phyloP scores from a whole-genome alignment of 2,797 vertebrate species.

The Rhinoraja longicauda region DNA sequence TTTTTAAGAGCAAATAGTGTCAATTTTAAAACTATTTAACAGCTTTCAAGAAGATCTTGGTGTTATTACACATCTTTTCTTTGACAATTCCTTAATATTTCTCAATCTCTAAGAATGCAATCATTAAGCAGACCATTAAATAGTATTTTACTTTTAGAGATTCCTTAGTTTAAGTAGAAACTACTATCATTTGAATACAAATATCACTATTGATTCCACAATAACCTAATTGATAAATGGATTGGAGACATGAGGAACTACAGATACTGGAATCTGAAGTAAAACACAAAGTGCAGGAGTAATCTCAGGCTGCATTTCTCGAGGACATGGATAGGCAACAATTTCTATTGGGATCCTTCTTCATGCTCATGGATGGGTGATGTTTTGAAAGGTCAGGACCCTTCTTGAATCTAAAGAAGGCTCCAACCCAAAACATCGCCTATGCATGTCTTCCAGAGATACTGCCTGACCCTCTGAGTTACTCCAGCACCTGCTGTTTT shows the following conservation, averaged over 20 bases:
- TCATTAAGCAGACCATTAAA: neutral
- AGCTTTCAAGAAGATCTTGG: neutral
- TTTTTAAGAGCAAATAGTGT: neutral
- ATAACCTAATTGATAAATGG: neutral
- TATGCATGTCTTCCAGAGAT: too few relatives aligned
- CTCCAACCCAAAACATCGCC: too few relatives aligned
- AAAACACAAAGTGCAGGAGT: too few relatives aligned
- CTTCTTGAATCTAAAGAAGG: too few relatives aligned
- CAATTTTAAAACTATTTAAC: neutral
- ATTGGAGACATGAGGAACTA: neutral
- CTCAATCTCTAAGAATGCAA: neutral
- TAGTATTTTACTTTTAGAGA: neutral
- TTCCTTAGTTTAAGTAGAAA: neutral
- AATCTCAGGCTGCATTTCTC: too few relatives aligned
- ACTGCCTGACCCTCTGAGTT: too few relatives aligned
- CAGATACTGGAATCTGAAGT: too few relatives aligned
- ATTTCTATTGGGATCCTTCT: too few relatives aligned
- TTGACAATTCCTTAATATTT: constrained; percentile 7
- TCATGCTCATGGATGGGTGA: too few relatives aligned
- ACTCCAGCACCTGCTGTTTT: too few relatives aligned
- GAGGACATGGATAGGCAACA: too few relatives aligned
- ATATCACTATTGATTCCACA: neutral
- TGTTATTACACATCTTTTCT: neutral
- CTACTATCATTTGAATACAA: neutral
- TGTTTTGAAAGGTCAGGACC: too few relatives aligned